phyloP scores from a whole-genome alignment of 1,140 invertebrate species.

The Drosophila novamexicana region DNA sequence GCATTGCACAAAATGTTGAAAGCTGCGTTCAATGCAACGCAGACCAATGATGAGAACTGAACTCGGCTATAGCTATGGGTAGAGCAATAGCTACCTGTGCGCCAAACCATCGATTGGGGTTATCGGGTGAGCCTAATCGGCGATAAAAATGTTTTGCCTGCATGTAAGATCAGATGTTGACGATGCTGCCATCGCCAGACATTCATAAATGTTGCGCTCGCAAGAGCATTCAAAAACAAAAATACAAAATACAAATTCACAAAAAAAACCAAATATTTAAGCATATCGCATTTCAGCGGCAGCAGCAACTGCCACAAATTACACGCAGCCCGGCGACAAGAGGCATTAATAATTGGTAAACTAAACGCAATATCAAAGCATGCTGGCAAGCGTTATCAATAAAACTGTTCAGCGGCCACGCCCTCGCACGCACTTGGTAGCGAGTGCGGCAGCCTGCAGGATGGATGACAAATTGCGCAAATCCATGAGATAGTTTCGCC shows the following conservation, averaged over 20 bases:
- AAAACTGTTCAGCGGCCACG: conserved; percentile 72
- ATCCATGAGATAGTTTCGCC: conserved; percentile 80
- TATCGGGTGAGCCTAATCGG: conserved; percentile 57
- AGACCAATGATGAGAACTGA: conserved; percentile 28
- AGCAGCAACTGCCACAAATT: conserved; percentile 75
- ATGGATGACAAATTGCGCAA: conserved; percentile 83
- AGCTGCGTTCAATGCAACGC: conserved; percentile 27
- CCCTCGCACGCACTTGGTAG: conserved; percentile 70
- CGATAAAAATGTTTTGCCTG: conserved; percentile 70
- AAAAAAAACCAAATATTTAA: conserved; percentile 9
- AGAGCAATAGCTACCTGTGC: conserved; percentile 28
- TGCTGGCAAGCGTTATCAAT: conserved; percentile 75
- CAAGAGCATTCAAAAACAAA: conserved; percentile 20
- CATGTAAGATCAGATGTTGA: conserved; percentile 73
- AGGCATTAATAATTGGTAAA: conserved; percentile 78
- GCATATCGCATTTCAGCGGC: conserved; percentile 68
- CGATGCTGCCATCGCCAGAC: conserved; percentile 57
- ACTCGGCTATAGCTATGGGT: not conserved
- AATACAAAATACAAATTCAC: not conserved
- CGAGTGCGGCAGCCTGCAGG: conserved; percentile 50
- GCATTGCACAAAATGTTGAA: conserved; percentile 61
- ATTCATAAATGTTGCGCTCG: conserved; percentile 53
- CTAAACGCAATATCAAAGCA: conserved; percentile 71
- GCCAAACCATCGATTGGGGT: conserved; percentile 32
- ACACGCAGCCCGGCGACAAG: conserved; percentile 73